These are phyloP conservation scores for Stenoptilia bipunctidactyla DNA, from an alignment of 2,888 invertebrate species.

Conservation along the genomic window DNA sequence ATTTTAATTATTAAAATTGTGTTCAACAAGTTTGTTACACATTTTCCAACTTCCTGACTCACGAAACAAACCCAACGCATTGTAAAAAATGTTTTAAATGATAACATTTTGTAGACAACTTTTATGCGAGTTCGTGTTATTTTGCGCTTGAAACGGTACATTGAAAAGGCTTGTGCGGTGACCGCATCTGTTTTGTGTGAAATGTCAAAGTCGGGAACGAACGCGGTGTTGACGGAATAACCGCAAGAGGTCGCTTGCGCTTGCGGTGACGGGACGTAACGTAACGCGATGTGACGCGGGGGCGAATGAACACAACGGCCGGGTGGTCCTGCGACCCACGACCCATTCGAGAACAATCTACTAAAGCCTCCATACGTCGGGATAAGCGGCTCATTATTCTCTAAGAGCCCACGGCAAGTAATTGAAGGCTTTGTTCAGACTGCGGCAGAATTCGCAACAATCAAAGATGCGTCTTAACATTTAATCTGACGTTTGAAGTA, in stretches of 20 bases:
- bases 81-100: too few species aligned
- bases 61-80: too few species aligned
- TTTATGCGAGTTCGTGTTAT: background rate
- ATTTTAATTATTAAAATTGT: too few species aligned
- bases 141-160: conserved; percentile 21
- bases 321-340: conserved; percentile 36
- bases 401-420: conserved; percentile 68
- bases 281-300: too few species aligned
- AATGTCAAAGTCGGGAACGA: conserved; percentile 56
- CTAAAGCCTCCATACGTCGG: conserved; percentile 52
- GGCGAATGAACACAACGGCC: conserved; percentile 6
- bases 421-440: conserved; percentile 66
- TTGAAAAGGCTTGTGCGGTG: conserved; percentile 43
- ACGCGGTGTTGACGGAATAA: conserved; percentile 37
- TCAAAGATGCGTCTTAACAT: conserved; percentile 34
- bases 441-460: conserved; percentile 58
- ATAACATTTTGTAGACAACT: too few species aligned
- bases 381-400: conserved; percentile 69
- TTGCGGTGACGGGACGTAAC: too few species aligned
- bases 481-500: conserved; percentile 56
- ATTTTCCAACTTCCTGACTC: too few species aligned
- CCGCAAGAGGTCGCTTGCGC: conserved; percentile 28
- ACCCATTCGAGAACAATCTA: conserved; percentile 55
- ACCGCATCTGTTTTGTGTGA: conserved; percentile 48
- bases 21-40: too few species aligned